Base-by-base conservation (phyloP, 2,113 vertebrate species). In the Perca flavescens region DNA sequence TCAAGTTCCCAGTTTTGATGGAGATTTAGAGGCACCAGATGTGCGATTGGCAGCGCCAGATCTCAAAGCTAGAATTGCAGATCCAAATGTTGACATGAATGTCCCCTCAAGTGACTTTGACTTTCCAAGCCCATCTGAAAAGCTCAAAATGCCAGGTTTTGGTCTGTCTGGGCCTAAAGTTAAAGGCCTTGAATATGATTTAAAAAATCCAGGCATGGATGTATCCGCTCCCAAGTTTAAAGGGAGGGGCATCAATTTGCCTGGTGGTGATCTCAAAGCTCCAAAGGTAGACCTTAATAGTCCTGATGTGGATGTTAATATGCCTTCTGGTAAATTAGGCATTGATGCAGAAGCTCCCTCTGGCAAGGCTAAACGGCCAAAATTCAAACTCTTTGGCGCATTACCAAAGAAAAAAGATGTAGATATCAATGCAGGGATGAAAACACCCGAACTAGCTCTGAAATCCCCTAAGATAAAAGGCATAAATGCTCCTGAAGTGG, bases 401-500 rank as follows among this genome's bases (percentile, higher is more conserved):
- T 71, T 79, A 36, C 73, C 83, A 66, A 85, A 90, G 58, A 77
- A 61, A 56, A 82, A 85, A 53, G 68, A 89, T 80, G 5, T 84
- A 50, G 77, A 87, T 43, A 13, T 91, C 12, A 65, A 77, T 43
- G 75, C 78, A 57, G 73, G 25, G 10, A 6, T 82, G 2, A 87
- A 84, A 36, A 75, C 82, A 65, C 88, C 90, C 17, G 31, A 82
- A 17, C 16, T 90, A n/a, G 74, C 64, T 64, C 4, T 87, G 12
- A 88, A 86, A 85, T 81, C 84, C 3, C 78, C 90, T n/a, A 80
- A 85, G 64, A 22, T 92, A 4, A 89, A 89, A 43, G 80, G 74
- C n/a, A 28, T 89, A 19, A 63, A 86, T 75, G 56, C 61, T 50
- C 84, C 81, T 73, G 79, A 86, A 17, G 21, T 85, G 57, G 66